phyloP scores from a whole-genome alignment of 2,888 invertebrate species.

The Blastobasis adustella region DNA sequence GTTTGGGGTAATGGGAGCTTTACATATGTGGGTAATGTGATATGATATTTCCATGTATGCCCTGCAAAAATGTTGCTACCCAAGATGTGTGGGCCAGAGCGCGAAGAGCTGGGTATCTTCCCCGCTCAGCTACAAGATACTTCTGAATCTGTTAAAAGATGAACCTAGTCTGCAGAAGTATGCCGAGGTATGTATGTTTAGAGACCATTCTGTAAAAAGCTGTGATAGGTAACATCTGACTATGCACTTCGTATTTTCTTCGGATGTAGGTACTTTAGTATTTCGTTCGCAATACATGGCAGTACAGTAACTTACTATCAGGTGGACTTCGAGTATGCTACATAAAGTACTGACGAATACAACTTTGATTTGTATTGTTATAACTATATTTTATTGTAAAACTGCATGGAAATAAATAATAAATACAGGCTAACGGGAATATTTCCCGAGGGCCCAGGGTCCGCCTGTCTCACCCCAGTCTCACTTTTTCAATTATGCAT shows the following conservation, averaged over 20 bases:
- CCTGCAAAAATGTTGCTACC: background rate
- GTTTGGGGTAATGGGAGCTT: too few species aligned
- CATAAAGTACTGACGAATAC: too few species aligned
- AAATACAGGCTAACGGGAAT: too few species aligned
- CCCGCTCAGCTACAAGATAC: conserved; percentile 16
- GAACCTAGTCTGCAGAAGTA: background rate
- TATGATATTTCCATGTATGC: background rate
- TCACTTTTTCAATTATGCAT: too few species aligned
- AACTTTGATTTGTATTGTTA: too few species aligned
- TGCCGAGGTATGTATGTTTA: background rate
- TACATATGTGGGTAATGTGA: too few species aligned
- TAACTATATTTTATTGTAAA: too few species aligned
- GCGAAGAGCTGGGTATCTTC: conserved; percentile 19
- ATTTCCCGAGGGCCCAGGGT: too few species aligned
- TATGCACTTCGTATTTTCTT: background rate
- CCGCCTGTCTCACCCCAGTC: too few species aligned
- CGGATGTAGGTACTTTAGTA: background rate
- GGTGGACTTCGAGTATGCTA: too few species aligned
- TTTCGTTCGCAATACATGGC: background rate
- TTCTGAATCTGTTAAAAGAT: conserved; percentile 1
- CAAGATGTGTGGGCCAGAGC: background rate
- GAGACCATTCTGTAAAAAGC: background rate
- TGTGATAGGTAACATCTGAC: background rate
- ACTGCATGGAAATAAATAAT: too few species aligned
- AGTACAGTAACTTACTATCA: background rate